Percentiles rank a stretch among this genome's conserved stretches.
Conservation (phyloP, 2,888 invertebrate species). For the Scaptomyza caliginosa region DNA sequence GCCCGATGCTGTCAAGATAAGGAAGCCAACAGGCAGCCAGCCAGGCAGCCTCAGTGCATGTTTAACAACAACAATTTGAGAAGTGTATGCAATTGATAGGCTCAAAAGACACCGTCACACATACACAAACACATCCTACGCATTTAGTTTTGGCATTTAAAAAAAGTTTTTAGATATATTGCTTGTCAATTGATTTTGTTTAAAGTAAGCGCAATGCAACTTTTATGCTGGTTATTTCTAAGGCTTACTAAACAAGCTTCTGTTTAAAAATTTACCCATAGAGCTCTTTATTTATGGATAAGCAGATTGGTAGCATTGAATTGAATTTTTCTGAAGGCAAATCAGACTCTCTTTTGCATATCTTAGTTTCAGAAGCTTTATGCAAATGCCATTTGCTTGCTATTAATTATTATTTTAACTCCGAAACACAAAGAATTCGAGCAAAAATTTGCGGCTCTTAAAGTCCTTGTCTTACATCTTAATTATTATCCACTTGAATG, state of each 20-base stretch:
- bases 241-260: not conserved
- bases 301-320: too few species aligned
- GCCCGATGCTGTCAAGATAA: slow-evolving; percentile 75
- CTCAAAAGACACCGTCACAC: slow-evolving; percentile 15
- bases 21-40: slow-evolving; percentile 54
- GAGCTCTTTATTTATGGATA: too few species aligned
- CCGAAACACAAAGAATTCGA: too few species aligned
- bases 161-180: not conserved
- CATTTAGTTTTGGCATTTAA: slow-evolving; percentile 9
- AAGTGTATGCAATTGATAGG: slow-evolving; percentile 34
- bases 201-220: not conserved
- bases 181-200: not conserved
- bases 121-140: slow-evolving; percentile 27
- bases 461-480: not conserved
- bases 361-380: too few species aligned
- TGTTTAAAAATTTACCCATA: too few species aligned
- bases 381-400: too few species aligned
- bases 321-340: too few species aligned
- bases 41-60: slow-evolving; percentile 56
- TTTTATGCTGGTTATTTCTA: not conserved
- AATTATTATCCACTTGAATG: slow-evolving; percentile 11
- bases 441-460: not conserved
- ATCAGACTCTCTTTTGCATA: too few species aligned
- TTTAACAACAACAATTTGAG: slow-evolving; percentile 40
- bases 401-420: too few species aligned